phyloP scores from a whole-genome alignment of 2,797 vertebrate species.

The Threskiornis aethiopicus region DNA sequence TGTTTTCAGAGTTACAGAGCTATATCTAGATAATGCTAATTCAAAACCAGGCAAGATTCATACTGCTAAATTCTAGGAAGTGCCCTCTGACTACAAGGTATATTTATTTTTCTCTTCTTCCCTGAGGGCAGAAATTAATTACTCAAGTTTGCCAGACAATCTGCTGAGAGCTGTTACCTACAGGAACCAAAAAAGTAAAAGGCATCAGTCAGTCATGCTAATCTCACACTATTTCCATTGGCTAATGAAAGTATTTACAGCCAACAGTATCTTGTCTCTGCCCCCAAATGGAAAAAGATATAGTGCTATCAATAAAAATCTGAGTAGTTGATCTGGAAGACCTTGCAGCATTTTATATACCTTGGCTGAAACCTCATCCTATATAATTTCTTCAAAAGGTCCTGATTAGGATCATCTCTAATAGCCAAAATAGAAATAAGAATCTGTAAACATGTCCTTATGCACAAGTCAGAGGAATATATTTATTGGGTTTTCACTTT shows the following conservation, averaged over 20 bases:
- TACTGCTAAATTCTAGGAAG: neutral
- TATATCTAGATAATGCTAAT: neutral
- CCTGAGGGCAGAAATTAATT: conserved; percentile 15
- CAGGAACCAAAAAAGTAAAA: neutral
- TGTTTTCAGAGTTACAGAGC: neutral
- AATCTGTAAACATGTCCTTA: neutral
- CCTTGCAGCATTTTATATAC: neutral
- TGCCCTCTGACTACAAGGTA: neutral
- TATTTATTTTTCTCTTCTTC: conserved; percentile 11
- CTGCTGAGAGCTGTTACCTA: neutral
- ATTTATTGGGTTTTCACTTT: neutral
- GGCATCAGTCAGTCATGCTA: neutral
- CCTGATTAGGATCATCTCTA: neutral
- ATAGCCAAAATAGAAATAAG: neutral
- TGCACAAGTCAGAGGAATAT: neutral
- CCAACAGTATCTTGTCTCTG: neutral
- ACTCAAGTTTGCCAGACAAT: neutral
- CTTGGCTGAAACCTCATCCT: neutral
- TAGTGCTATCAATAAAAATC: neutral
- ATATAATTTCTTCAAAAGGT: neutral
- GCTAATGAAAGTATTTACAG: neutral
- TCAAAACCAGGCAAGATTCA: neutral
- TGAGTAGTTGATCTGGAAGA: neutral
- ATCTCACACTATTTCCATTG: neutral
- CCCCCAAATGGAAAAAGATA: neutral